These are phyloP conservation scores for Pluvianellus socialis DNA, from an alignment of 2,113 vertebrate genomes.

Conservation along the genomic window DNA sequence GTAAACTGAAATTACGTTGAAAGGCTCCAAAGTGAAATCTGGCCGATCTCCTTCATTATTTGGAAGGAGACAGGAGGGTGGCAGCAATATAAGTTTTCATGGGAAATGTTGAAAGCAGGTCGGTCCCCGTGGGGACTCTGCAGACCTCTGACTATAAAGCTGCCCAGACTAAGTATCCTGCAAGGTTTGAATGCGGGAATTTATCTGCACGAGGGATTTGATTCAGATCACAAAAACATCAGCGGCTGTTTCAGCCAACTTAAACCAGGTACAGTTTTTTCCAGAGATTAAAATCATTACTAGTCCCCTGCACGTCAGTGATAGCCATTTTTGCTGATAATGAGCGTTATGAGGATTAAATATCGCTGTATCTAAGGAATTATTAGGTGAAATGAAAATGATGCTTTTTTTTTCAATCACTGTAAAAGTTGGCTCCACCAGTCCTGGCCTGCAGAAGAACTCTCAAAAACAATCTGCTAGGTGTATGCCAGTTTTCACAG, in stretches of 20 bases:
- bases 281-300: neutral
- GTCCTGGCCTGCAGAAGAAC: constrained; percentile 34
- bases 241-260: neutral
- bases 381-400: constrained; percentile 24
- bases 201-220: neutral
- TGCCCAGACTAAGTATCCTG: neutral
- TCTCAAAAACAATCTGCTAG: constrained; percentile 13
- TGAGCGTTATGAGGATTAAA: neutral
- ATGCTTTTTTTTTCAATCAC: neutral
- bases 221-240: constrained; percentile 8
- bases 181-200: neutral
- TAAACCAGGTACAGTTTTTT: neutral
- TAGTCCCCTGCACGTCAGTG: neutral
- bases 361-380: neutral
- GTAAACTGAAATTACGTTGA: neutral
- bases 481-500: constrained; percentile 61
- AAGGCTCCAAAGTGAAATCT: neutral
- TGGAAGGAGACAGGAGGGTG: neutral
- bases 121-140: neutral
- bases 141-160: constrained; percentile 2
- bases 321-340: neutral
- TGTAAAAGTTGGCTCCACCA: neutral
- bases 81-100: neutral
- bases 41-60: neutral
- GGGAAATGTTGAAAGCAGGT: constrained; percentile 1